phyloP scores from a whole-genome alignment of 2,113 vertebrate genomes.

The Embiotoca jacksoni region DNA sequence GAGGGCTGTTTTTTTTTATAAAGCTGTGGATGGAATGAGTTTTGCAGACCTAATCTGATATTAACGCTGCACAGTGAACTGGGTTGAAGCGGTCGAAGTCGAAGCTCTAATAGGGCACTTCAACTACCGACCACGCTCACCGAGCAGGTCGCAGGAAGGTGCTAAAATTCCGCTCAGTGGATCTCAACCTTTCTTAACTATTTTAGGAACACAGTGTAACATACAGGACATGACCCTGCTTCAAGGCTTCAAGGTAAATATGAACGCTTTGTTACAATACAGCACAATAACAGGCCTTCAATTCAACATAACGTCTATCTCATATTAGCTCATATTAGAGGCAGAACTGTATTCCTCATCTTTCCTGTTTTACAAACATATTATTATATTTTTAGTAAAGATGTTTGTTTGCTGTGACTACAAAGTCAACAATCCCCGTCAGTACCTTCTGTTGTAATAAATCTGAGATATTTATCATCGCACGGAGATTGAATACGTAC shows the following conservation, averaged over 20 bases:
- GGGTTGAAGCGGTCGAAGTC: constrained; percentile 19
- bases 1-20: constrained; percentile 28
- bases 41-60: neutral
- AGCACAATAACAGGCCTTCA: neutral
- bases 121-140: neutral
- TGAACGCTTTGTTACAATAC: neutral
- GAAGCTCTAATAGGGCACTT: neutral
- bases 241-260: no score
- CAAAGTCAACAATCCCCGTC: neutral
- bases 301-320: neutral
- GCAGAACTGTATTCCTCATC: no score
- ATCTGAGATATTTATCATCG: neutral
- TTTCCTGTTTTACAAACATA: no score
- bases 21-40: constrained; percentile 23
- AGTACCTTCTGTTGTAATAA: neutral
- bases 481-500: neutral
- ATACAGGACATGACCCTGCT: neutral
- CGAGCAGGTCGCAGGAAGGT: neutral
- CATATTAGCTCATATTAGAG: no score
- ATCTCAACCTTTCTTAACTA: neutral
- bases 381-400: no score
- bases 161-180: neutral
- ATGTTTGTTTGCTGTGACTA: neutral
- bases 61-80: constrained; percentile 18
- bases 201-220: neutral